Conservation (phyloP, 2,888 invertebrate genomes). For the Drosophila vallismaia region DNA sequence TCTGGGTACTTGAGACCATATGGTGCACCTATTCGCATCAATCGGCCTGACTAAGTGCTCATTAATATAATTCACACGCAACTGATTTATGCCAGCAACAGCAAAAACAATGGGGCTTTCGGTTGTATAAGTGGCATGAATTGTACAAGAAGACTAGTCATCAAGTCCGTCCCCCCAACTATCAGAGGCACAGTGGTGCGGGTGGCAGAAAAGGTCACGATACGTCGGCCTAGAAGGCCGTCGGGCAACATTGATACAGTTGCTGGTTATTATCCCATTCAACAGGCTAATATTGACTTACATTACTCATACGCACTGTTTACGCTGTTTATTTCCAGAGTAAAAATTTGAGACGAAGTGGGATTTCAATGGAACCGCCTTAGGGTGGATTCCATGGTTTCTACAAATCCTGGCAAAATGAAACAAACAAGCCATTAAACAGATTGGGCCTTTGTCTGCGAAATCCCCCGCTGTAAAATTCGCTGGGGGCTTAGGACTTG, state of each 20-base stretch:
- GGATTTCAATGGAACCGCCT: no score
- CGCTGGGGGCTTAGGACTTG: constrained; percentile 5
- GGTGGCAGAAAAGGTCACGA: no score
- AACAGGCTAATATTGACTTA: not conserved
- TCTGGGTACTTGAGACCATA: constrained; percentile 44
- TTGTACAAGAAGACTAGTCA: constrained; percentile 32
- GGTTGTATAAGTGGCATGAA: constrained; percentile 34
- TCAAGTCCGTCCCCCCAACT: constrained; percentile 37
- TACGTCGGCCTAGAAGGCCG: no score
- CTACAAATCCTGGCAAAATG: not conserved
- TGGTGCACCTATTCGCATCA: constrained; percentile 24
- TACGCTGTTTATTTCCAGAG: not conserved
- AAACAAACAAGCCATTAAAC: constrained; percentile 4
- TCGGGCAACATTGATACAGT: no score
- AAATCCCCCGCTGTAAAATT: constrained; percentile 5
- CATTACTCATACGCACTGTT: not conserved
- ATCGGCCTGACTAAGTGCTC: constrained; percentile 27
- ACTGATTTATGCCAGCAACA: constrained; percentile 30
- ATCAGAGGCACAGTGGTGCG: constrained; percentile 27
- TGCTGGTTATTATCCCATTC: no score
- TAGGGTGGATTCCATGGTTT: not conserved
- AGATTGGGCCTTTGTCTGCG: constrained; percentile 2
- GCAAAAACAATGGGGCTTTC: constrained; percentile 11
- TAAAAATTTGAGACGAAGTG: no score
- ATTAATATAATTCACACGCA: constrained; percentile 48